Conservation (phyloP, 2,113 vertebrate species). For the Cathartes aura region DNA sequence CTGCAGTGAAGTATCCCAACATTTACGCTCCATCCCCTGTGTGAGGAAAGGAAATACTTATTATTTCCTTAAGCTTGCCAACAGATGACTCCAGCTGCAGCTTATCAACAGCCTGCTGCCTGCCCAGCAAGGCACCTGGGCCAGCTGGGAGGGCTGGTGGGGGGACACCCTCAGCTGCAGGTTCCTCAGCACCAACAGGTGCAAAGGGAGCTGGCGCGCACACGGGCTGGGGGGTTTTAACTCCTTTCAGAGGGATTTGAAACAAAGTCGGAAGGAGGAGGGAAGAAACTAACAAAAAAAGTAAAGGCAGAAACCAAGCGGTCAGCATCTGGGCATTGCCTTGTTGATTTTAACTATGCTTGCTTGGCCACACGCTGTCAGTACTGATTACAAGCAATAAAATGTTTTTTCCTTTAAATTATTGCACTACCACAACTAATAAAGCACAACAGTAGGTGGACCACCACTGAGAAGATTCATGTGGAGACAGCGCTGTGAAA, state of each 20-base stretch:
- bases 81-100: not conserved
- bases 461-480: fast-evolving
- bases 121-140: not conserved
- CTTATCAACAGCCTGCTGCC: not conserved
- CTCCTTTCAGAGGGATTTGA: too few species aligned
- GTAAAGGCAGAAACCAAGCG: not conserved
- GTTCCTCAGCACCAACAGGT: not conserved
- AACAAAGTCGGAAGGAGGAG: not conserved
- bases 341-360: too few species aligned
- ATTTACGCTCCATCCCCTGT: fast-evolving
- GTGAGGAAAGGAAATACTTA: not conserved
- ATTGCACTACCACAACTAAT: not conserved
- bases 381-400: not conserved
- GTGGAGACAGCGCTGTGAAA: not conserved
- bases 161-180: not conserved
- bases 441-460: not conserved
- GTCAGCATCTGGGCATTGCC: not conserved
- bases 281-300: too few species aligned
- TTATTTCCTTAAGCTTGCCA: too few species aligned
- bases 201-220: fast-evolving
- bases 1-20: not conserved
- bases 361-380: not conserved
- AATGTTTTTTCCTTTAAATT: not conserved
- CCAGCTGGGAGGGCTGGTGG: not conserved
- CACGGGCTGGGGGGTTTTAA: fast-evolving